These are phyloP conservation scores for Coracopsis vasa DNA, from an alignment of 2,113 vertebrate genomes.

Conservation along the genomic window DNA sequence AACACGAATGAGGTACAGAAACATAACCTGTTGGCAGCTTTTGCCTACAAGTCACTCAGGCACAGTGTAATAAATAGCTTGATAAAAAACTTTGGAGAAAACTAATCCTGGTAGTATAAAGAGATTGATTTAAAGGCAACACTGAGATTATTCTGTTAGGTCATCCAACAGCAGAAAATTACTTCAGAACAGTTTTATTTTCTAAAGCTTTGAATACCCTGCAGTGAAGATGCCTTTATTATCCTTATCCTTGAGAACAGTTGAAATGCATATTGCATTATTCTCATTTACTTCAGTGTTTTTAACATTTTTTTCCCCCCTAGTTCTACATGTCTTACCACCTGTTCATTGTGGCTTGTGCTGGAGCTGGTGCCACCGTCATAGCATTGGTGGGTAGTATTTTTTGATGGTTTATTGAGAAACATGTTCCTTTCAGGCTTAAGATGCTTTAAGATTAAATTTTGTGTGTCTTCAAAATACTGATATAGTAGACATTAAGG, in stretches of 20 bases:
- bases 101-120: not conserved
- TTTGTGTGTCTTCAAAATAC: not conserved
- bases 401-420: not conserved
- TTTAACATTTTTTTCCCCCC: slow-evolving; percentile 39
- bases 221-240: not conserved
- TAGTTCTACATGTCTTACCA: slow-evolving; percentile 99
- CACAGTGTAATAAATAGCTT: not conserved
- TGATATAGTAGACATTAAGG: not conserved
- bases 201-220: not conserved
- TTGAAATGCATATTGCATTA: not conserved
- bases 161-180: not conserved
- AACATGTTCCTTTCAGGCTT: slow-evolving; percentile 26
- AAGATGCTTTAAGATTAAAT: not conserved
- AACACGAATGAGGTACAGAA: slow-evolving; percentile 87
- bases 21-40: not conserved
- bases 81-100: not conserved
- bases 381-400: slow-evolving; percentile 92
- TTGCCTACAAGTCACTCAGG: not conserved
- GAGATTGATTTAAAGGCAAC: not conserved
- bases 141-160: not conserved
- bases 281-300: not conserved
- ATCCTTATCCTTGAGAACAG: not conserved
- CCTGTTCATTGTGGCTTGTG: slow-evolving; percentile 97
- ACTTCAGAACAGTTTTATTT: not conserved
- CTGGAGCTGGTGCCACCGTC: slow-evolving; percentile 95